Evolutionary conservation across 2,797 vertebrate species (phyloP).

Genomic region (Chloroceryle amazona): DNA sequence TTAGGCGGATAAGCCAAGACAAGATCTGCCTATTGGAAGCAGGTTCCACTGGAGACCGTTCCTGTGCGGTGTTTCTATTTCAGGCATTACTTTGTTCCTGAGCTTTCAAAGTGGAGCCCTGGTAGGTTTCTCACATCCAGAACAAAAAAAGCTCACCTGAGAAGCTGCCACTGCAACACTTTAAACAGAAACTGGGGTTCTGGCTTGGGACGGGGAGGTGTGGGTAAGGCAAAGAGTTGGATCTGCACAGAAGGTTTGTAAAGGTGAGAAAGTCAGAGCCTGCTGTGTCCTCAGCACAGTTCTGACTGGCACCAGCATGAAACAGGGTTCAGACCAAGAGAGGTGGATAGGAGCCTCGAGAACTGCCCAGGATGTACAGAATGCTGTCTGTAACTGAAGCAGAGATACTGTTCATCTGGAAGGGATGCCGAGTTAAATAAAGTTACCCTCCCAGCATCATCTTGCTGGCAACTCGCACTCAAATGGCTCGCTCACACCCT

Average conservation of each 20-base stretch:
- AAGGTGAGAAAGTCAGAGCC: too few species aligned
- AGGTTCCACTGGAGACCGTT: background rate
- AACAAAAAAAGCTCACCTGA: background rate
- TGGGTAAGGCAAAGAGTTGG: background rate
- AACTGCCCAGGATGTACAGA: background rate
- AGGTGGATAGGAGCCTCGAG: rapidly evolving
- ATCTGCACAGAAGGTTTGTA: background rate
- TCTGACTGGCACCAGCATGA: background rate
- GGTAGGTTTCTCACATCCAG: background rate
- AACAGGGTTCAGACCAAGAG: background rate
- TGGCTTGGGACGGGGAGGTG: background rate
- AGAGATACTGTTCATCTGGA: background rate
- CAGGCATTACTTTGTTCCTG: background rate
- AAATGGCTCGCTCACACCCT: background rate
- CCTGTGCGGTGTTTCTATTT: background rate
- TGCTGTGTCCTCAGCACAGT: background rate
- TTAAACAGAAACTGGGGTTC: background rate
- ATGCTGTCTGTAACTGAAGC: background rate
- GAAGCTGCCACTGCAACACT: background rate
- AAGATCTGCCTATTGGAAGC: background rate
- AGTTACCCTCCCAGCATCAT: background rate
- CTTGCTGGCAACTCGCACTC: background rate
- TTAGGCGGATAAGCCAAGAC: background rate
- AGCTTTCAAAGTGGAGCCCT: background rate
- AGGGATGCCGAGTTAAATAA: background rate